These are phyloP conservation scores for Carpatolechia fugitivella DNA, from an alignment of 2,888 invertebrate genomes.

Conservation along the genomic window DNA sequence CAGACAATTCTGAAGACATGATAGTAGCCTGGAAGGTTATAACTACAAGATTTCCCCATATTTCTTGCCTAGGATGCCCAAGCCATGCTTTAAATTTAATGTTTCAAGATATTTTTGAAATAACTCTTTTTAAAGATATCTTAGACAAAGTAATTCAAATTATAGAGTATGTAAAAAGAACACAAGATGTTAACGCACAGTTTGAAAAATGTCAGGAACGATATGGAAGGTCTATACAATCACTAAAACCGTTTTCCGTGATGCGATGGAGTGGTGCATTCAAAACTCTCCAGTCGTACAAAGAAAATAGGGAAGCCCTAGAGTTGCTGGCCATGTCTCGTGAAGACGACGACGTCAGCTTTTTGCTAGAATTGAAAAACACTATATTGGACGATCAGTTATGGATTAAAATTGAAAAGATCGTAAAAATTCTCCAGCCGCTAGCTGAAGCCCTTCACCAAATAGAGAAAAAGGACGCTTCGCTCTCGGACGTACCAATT, in stretches of 20 bases:
- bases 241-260: neutral
- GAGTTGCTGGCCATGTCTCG: neutral
- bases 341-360: too few relatives aligned
- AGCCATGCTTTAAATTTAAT: neutral
- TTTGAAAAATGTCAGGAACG: neutral
- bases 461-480: neutral
- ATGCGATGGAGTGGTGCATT: neutral
- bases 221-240: neutral
- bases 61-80: neutral
- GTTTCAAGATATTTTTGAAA: neutral
- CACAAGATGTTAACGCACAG: neutral
- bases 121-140: neutral
- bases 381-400: neutral
- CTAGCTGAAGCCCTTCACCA: neutral
- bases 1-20: neutral
- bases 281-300: neutral
- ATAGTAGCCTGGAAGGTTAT: neutral
- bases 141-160: neutral
- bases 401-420: neutral
- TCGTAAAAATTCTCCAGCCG: neutral
- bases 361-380: neutral
- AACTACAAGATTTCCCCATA: neutral
- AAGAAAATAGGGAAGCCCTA: neutral
- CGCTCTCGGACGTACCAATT: neutral
- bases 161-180: neutral